Conservation (phyloP, 2,113 vertebrate genomes). For the Eleginops maclovinus region DNA sequence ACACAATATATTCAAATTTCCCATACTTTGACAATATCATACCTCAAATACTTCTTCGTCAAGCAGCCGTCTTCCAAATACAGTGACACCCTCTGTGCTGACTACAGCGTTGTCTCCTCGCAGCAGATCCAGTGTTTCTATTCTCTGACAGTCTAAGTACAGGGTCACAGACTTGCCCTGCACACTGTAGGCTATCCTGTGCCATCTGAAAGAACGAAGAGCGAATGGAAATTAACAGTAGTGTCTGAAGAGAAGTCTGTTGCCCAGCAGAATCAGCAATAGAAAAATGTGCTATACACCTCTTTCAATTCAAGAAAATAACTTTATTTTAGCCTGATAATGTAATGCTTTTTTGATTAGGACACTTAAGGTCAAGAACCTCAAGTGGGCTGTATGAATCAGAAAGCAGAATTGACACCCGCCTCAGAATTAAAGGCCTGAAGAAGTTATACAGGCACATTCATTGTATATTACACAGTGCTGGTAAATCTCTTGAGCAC, state of each 20-base stretch:
- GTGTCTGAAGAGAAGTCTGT: neutral
- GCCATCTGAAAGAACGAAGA: conserved; percentile 86
- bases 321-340: conserved; percentile 6
- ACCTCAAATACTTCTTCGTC: conserved; percentile 91
- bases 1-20: neutral
- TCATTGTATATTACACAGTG: conserved; percentile 3
- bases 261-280: neutral
- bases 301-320: conserved; percentile 11
- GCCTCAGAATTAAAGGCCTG: neutral
- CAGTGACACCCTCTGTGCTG: conserved; percentile 86
- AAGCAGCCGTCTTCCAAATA: conserved; percentile 88
- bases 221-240: neutral
- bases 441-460: conserved; percentile 8
- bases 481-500: neutral
- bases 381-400: neutral
- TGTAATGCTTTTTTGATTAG: conserved; percentile 6
- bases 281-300: conserved; percentile 3
- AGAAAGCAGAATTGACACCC: neutral
- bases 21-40: conserved; percentile 20
- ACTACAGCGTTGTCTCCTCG: conserved; percentile 80
- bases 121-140: conserved; percentile 79
- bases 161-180: conserved; percentile 83
- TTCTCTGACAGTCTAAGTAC: conserved; percentile 87
- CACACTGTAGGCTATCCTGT: conserved; percentile 89
- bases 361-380: conserved; percentile 34